Base-by-base conservation (phyloP, 2,888 invertebrate species). In the Eubasilissa splendida region DNA sequence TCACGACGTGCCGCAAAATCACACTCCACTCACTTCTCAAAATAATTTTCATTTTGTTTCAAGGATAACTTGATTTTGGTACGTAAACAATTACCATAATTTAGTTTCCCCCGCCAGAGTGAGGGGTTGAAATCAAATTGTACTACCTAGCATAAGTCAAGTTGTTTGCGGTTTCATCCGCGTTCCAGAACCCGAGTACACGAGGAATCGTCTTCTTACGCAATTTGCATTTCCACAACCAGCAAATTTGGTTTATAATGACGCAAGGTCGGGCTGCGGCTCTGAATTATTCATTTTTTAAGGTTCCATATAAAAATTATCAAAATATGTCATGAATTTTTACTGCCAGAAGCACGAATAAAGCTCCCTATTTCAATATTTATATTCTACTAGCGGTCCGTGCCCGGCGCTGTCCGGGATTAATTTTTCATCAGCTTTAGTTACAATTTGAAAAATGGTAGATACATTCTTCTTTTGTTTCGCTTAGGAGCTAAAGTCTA, bases 241-340 rank as follows among this genome's bases (percentile, higher is more conserved):
- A 42, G 66, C 42, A 66, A 66, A 66, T 66, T 50, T 42, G 66
- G 66, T 42, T 66, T 50, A 50, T 66, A 33, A 66, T 50, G 50
- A 66, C 66, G 12, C 66, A 42, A 63, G 31, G 60, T 63, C 50
- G n/a, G n/a, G 66, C 50, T 42, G 31, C 14, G 22, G 8, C 42
- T 50, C 42, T 66, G 66, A 66, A 66, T 66, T 66, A 66, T 66
- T 66, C 66, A 66, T 66, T 66, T 66, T 66, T 66, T 66, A 42
- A n/a, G n/a, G 11, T 66, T 33, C 12, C 42, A 42, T 11, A 31
- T 12, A 66, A 66, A 66, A 66, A 66, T 42, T 66, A 42, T 12
- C 42, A 1, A 42, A 42, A 42, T 66, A 66, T 42, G 66, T 66
- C 66, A 66, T 66, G 66, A 66, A 66, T 66, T 66, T 66, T 8